Percentiles rank a stretch among this genome's conserved stretches.
phyloP scores from a whole-genome alignment of 1,140 invertebrate genomes.

The Panagrolaimus sp. region DNA sequence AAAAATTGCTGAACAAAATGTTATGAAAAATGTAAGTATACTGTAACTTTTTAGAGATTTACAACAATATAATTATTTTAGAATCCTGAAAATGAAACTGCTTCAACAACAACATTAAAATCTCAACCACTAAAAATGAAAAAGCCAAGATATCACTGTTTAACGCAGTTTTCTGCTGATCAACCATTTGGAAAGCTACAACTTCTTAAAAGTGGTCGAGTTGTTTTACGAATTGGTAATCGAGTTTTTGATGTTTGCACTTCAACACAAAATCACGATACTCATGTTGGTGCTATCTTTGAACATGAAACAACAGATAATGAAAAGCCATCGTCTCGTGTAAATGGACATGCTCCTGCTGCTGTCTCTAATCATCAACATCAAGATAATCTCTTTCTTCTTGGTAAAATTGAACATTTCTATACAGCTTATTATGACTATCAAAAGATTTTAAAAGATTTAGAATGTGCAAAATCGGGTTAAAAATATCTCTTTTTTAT shows the following conservation, averaged over 20 bases:
- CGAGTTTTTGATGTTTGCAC: constrained; percentile 2
- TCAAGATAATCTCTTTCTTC: neutral
- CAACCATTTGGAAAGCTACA: neutral
- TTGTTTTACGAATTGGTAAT: neutral
- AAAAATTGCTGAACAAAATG: neutral
- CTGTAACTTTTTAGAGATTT: too few relatives aligned
- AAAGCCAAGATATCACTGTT: constrained; percentile 2
- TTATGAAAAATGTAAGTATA: neutral
- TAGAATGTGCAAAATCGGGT: neutral
- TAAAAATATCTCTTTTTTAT: too few relatives aligned
- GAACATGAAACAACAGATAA: neutral
- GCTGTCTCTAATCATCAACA: neutral
- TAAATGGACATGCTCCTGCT: neutral
- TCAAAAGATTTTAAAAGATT: constrained; percentile 11
- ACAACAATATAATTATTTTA: neutral
- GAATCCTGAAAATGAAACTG: neutral
- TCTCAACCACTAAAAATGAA: neutral
- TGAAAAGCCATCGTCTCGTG: neutral
- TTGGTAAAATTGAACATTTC: constrained; percentile 1
- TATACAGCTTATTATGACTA: constrained; percentile 5
- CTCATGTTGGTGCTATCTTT: constrained; percentile 10
- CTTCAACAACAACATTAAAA: constrained; percentile 7
- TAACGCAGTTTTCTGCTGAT: neutral
- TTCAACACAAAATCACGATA: neutral
- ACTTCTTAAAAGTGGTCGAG: constrained; percentile 1